Evolutionary conservation across 30 jellyfish, hydroid and myxozoan genomes (phyloP).

Genomic region (Aurelia coerulea): DNA sequence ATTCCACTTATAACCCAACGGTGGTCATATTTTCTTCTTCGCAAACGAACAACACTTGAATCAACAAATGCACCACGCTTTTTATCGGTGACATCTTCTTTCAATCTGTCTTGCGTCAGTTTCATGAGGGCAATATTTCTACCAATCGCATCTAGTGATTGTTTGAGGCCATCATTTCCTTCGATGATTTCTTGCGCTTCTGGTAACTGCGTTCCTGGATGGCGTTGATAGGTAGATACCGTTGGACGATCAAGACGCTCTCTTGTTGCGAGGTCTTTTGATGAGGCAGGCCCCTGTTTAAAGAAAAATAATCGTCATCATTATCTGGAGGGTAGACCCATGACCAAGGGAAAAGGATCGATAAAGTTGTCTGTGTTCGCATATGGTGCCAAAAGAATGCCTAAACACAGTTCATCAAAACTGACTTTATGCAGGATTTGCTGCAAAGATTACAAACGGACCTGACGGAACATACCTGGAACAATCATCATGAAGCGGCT

Average conservation of each 20-base stretch:
- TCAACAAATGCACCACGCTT: constrained; percentile 77
- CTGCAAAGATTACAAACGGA: too few relatives aligned
- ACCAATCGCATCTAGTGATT: constrained; percentile 87
- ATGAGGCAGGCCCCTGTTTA: constrained; percentile 92
- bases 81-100: constrained; percentile 86
- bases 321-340: background rate
- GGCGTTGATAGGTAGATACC: constrained; percentile 81
- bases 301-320: background rate
- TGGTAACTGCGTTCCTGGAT: constrained; percentile 92
- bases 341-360: too few relatives aligned
- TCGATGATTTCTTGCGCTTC: constrained; percentile 93
- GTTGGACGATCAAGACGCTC: constrained; percentile 93
- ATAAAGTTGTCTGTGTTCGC: background rate
- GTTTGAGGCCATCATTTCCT: constrained; percentile 83
- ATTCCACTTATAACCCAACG: constrained; percentile 93
- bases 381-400: too few relatives aligned
- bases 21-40: constrained; percentile 90
- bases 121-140: constrained; percentile 86
- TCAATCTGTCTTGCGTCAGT: constrained; percentile 75
- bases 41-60: constrained; percentile 91
- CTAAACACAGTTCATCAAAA: too few relatives aligned
- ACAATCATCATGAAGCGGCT: too few relatives aligned
- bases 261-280: constrained; percentile 81
- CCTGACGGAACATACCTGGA: too few relatives aligned
- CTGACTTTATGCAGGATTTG: too few relatives aligned